phyloP scores from a whole-genome alignment of 92 coral and sea anemone species.

The Blastomussa wellsi region DNA sequence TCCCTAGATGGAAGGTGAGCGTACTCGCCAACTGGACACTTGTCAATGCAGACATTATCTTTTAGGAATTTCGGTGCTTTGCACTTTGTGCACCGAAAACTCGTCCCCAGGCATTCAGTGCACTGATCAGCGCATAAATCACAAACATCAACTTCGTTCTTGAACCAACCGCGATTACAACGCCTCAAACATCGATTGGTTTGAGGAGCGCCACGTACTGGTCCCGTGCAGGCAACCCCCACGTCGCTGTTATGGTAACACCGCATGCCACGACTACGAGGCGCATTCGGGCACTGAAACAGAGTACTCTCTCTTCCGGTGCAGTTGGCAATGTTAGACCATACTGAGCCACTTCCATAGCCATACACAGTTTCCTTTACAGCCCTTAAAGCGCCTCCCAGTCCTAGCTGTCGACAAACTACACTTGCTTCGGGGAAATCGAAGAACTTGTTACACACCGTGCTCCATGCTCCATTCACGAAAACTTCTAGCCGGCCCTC shows the following conservation, averaged over 20 bases:
- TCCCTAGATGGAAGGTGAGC: slow-evolving; percentile 53
- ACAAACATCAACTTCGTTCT: slow-evolving; percentile 60
- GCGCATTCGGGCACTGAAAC: slow-evolving; percentile 56
- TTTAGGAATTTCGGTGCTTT: slow-evolving; percentile 59
- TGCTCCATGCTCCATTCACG: slow-evolving; percentile 52
- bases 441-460: slow-evolving; percentile 68
- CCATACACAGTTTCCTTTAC: slow-evolving; percentile 58
- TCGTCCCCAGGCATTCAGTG: slow-evolving; percentile 57
- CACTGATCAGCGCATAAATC: slow-evolving; percentile 49
- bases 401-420: slow-evolving; percentile 69
- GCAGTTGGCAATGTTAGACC: slow-evolving; percentile 55
- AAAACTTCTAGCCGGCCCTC: slow-evolving; percentile 79
- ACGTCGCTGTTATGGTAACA: slow-evolving; percentile 82
- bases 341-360: slow-evolving; percentile 56
- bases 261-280: slow-evolving; percentile 20
- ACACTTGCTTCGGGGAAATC: slow-evolving; percentile 83
- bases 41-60: slow-evolving; percentile 54
- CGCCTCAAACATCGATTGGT: slow-evolving; percentile 55
- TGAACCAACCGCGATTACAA: slow-evolving; percentile 69
- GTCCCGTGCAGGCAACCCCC: slow-evolving; percentile 79
- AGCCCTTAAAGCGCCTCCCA: slow-evolving; percentile 65
- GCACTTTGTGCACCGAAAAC: slow-evolving; percentile 73
- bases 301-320: slow-evolving; percentile 61
- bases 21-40: slow-evolving; percentile 57
- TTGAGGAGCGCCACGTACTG: slow-evolving; percentile 38